Conservation (phyloP, 1,140 invertebrate genomes). For the Pristionchus pacificus region DNA sequence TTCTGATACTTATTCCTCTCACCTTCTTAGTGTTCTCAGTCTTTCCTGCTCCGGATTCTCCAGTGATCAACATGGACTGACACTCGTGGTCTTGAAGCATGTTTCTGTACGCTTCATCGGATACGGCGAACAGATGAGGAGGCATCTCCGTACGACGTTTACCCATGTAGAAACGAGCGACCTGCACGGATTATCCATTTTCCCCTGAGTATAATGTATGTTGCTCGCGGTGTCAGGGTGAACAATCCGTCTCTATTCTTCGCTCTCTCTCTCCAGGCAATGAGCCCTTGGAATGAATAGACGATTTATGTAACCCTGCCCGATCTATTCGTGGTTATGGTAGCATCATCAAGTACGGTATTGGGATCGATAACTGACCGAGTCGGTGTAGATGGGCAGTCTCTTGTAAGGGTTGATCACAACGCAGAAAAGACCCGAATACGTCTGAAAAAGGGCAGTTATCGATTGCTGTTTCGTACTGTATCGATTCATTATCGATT, state of each 20-base stretch:
- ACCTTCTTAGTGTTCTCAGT: slow-evolving; percentile 71
- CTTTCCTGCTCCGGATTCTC: slow-evolving; percentile 68
- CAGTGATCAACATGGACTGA: slow-evolving; percentile 96
- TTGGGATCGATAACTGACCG: no score
- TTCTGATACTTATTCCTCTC: no score
- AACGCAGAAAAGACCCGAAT: slow-evolving; percentile 99
- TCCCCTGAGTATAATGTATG: no score
- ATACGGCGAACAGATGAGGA: slow-evolving; percentile 98
- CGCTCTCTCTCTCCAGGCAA: no score
- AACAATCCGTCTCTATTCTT: no score
- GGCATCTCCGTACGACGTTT: slow-evolving; percentile 98
- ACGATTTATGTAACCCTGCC: no score
- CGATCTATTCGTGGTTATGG: no score
- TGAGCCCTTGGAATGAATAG: no score
- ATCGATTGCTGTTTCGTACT: no score
- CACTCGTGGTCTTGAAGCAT: slow-evolving; percentile 97
- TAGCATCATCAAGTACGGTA: no score
- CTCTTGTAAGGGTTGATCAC: slow-evolving; percentile 99
- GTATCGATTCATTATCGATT: background rate
- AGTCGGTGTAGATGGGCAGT: slow-evolving; percentile 94
- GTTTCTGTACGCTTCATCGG: slow-evolving; percentile 98
- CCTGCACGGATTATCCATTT: background rate
- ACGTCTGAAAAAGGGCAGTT: slow-evolving; percentile 80
- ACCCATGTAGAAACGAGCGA: slow-evolving; percentile 93
- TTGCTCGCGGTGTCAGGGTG: no score